Conservation (phyloP, 2,888 invertebrate genomes). For the Cheilosia vulpina region DNA sequence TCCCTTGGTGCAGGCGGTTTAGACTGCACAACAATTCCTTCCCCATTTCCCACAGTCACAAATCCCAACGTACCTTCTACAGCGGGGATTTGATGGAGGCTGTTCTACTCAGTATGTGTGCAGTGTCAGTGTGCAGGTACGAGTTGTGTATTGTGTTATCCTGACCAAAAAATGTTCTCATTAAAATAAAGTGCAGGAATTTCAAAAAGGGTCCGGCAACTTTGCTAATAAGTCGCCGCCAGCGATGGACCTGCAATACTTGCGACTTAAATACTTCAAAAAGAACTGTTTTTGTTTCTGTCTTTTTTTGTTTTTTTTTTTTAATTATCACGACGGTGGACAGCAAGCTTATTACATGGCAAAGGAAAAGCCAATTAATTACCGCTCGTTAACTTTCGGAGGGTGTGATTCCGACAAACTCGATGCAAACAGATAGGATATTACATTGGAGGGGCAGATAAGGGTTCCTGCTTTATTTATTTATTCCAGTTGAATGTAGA, state of each 20-base stretch:
- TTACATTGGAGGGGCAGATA: slow-evolving; percentile 23
- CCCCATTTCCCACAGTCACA: not conserved
- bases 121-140: too few relatives aligned
- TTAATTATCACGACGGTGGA: slow-evolving; percentile 35
- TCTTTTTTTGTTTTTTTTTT: not conserved
- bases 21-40: slow-evolving; percentile 28
- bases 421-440: slow-evolving; percentile 51
- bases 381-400: slow-evolving; percentile 35
- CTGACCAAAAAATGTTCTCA: slow-evolving; percentile 22
- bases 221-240: slow-evolving; percentile 35
- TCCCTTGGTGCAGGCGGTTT: slow-evolving; percentile 11
- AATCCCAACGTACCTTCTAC: not conserved
- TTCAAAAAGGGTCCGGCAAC: slow-evolving; percentile 16
- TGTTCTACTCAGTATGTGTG: too few relatives aligned
- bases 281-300: not conserved
- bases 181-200: slow-evolving; percentile 42
- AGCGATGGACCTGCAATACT: not conserved
- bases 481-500: slow-evolving; percentile 22
- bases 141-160: not conserved
- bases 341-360: slow-evolving; percentile 3
- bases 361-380: slow-evolving; percentile 56
- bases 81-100: not conserved
- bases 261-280: slow-evolving; percentile 2
- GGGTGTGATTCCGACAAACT: slow-evolving; percentile 60
- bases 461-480: slow-evolving; percentile 42